Evolutionary conservation across 2,797 vertebrate genomes (phyloP).

Genomic region (Tenualosa ilisha): DNA sequence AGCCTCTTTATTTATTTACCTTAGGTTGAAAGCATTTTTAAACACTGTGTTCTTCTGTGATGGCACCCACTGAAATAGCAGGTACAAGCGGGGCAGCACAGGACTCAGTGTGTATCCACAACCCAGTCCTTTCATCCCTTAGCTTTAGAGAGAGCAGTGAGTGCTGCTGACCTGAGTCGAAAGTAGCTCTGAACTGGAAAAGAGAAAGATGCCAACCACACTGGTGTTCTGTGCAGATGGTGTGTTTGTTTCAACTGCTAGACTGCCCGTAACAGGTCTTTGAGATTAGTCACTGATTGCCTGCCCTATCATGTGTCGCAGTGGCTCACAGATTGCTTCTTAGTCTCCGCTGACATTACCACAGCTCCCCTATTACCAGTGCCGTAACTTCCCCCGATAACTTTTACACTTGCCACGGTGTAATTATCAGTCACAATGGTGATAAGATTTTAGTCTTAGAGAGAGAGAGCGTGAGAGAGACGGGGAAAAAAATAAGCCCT

Average conservation of each 20-base stretch:
- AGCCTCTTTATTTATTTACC: slow-evolving; percentile 22
- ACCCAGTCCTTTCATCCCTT: not conserved
- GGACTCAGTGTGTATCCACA: not conserved
- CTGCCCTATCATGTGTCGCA: not conserved
- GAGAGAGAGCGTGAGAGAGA: not conserved
- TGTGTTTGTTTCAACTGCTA: not conserved
- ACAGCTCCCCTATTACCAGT: not conserved
- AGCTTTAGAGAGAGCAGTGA: not conserved
- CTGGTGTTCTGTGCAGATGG: not conserved
- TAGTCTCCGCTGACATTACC: not conserved
- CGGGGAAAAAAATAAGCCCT: slow-evolving; percentile 33
- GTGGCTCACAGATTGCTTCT: not conserved
- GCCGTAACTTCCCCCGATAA: slow-evolving; percentile 3
- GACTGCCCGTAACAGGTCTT: not conserved
- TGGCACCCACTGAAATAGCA: slow-evolving; percentile 23
- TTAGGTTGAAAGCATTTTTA: not conserved
- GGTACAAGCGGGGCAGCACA: not conserved
- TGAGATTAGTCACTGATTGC: not conserved
- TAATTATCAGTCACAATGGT: slow-evolving; percentile 24
- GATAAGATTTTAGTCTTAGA: slow-evolving; percentile 32
- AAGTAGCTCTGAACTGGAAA: not conserved
- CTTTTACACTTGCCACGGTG: not conserved
- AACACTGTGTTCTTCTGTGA: slow-evolving; percentile 9
- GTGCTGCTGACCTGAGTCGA: not conserved
- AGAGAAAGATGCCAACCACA: not conserved